These are phyloP conservation scores for Cyclopterus lumpus DNA, from an alignment of 2,797 vertebrate species.

Conservation along the genomic window DNA sequence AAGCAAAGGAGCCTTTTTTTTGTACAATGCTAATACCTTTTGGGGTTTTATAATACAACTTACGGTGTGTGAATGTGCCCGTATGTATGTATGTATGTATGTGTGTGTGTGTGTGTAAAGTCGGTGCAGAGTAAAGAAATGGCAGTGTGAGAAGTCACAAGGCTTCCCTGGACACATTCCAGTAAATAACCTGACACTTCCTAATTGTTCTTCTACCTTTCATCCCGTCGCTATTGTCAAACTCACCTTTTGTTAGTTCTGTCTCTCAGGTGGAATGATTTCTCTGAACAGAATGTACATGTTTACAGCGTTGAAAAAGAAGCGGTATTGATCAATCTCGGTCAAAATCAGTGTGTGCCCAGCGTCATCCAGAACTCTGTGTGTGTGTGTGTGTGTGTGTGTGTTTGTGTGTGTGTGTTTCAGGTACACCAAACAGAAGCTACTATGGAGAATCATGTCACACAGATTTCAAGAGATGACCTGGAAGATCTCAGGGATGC, in stretches of 20 bases:
- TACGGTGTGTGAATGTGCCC: conserved; percentile 8
- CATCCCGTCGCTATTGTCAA: not conserved
- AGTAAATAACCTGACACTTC: conserved; percentile 22
- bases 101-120: not conserved
- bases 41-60: not conserved
- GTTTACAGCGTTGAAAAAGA: not conserved
- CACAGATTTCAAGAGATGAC: conserved; percentile 93
- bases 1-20: not conserved
- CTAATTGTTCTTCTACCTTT: conserved; percentile 3
- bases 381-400: conserved; percentile 21
- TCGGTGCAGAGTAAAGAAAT: not conserved
- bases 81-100: conserved; percentile 9
- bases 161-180: conserved; percentile 15
- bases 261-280: not conserved
- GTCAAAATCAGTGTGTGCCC: not conserved
- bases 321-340: not conserved
- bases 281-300: not conserved
- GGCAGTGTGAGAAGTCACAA: conserved; percentile 1
- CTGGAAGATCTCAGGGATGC: conserved; percentile 94
- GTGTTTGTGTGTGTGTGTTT: conserved; percentile 22
- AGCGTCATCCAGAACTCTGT: not conserved
- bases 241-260: not conserved
- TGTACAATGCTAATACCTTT: not conserved
- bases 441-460: conserved; percentile 89
- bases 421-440: conserved; percentile 43